Evolutionary conservation across 2,113 vertebrate species (phyloP).

Genomic region (Heterotilapia buettikoferi): DNA sequence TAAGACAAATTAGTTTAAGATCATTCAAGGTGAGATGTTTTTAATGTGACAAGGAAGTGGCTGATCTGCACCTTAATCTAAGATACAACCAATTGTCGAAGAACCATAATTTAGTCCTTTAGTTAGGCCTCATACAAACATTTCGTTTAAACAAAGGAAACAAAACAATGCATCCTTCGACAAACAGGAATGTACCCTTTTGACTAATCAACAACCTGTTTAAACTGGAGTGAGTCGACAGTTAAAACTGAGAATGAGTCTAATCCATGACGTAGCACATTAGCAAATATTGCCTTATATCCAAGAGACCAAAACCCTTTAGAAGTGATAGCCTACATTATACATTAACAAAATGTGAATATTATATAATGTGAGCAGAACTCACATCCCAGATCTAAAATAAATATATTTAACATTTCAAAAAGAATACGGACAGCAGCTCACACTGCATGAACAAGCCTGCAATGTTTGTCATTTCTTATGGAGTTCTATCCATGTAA

Average conservation of each 20-base stretch:
- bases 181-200: neutral
- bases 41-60: neutral
- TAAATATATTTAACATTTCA: neutral
- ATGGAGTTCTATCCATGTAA: neutral
- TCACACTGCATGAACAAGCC: neutral
- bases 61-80: neutral
- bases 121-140: neutral
- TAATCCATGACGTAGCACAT: neutral
- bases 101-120: neutral
- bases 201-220: neutral
- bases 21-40: neutral
- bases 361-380: neutral
- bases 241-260: neutral
- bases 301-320: neutral
- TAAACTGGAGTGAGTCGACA: accelerated
- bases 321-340: neutral
- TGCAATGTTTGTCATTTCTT: neutral
- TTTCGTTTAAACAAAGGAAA: neutral
- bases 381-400: neutral
- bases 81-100: neutral
- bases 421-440: neutral
- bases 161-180: neutral
- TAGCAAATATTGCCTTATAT: neutral
- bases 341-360: neutral
- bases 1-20: neutral